Evolutionary conservation across 2,888 invertebrate genomes (phyloP), one percentile per base, ranked within the genome.

Genomic region (Creontiades dilutus): DNA sequence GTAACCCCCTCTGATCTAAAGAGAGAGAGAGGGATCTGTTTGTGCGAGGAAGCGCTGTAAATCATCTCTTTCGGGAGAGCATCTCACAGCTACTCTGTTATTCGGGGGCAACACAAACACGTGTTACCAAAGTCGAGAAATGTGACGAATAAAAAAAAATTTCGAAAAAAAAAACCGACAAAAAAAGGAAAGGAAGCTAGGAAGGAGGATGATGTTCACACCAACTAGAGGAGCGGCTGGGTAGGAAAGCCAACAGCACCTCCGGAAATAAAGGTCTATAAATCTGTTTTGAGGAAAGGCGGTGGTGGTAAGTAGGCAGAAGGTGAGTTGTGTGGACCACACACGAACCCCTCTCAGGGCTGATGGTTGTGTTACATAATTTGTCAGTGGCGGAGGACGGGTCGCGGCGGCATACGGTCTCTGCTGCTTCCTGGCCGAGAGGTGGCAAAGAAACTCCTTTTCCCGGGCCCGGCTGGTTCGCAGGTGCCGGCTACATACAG

Each of bases 241-340:
- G 19, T 9, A 28, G 47, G 16, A 46, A 37, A 46, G 16, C n/a
- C 16, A 78, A 46, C 46, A 47, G 46, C 78, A 46, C 78, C 78
- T 78, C 78, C 78, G 78, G 78, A 78, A 78, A 78, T 78, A 78
- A 78, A 78, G 78, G 19, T 2, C 78, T 46, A 78, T 78, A 78
- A 78, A 78, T 78, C 78, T 78, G 78, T 78, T 78, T 78, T 78
- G 78, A 46, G 78, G 78, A 46, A 78, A 16, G 46, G 19, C 46
- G 78, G 37, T 46, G 16, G 78, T 19, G 37, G 78, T 78, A 19
- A 78, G 78, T 13, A 16, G 78, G 78, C 7, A 76, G 27, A 47
- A 78, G 5, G 78, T 46, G n/a, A 14, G 78, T 78, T 46, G 46
- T 78, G 27, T 13, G 46, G 78, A 78, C 78, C 78, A 78, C 78